Evolutionary conservation across 2,888 invertebrate genomes (phyloP).

Genomic region (Temnothorax rugatulus): DNA sequence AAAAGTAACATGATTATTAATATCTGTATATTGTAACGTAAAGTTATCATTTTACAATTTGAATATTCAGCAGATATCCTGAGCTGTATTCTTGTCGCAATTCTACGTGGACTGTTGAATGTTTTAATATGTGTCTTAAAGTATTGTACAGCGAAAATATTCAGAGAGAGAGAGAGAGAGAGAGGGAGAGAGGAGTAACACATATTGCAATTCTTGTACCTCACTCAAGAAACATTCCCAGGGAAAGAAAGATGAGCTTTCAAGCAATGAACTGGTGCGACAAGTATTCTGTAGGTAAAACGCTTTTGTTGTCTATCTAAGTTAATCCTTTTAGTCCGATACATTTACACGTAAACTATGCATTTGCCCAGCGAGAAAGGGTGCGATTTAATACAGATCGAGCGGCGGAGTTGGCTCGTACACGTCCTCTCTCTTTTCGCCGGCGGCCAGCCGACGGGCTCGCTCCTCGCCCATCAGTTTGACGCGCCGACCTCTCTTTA

Average conservation of each 20-base stretch:
- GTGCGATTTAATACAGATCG: neutral
- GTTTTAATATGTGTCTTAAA: neutral
- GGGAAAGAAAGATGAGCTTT: neutral
- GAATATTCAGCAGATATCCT: neutral
- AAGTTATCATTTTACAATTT: neutral
- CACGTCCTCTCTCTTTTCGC: conserved; percentile 1
- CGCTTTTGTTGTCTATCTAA: neutral
- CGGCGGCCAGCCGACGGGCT: conserved; percentile 87
- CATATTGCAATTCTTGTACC: neutral
- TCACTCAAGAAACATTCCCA: neutral
- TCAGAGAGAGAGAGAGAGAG: neutral
- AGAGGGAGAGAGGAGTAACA: too few species aligned
- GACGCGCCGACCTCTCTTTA: conserved; percentile 88
- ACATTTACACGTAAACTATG: conserved; percentile 33
- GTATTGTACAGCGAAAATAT: neutral
- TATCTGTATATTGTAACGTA: neutral
- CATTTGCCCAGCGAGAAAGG: neutral
- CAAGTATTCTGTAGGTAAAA: neutral
- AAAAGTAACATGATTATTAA: neutral
- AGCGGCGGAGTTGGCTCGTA: conserved; percentile 17
- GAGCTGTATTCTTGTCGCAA: neutral
- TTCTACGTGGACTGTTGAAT: neutral
- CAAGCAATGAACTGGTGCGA: neutral
- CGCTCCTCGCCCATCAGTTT: conserved; percentile 89
- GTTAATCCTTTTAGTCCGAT: neutral